Evolutionary conservation across 1,140 invertebrate species (phyloP).

Genomic region (Pseudomyrmex dendroicus): DNA sequence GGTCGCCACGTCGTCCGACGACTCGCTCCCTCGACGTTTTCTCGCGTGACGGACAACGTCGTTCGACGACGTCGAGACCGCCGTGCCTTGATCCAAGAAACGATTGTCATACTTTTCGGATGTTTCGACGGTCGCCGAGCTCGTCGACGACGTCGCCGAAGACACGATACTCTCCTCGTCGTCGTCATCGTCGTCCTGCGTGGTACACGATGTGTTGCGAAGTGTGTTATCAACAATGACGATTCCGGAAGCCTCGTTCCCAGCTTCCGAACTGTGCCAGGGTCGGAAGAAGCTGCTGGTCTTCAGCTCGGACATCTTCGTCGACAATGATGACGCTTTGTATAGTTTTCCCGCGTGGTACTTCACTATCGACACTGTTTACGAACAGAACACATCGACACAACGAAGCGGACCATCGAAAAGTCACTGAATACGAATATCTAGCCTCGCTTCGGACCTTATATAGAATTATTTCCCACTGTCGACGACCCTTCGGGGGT

Average conservation of each 20-base stretch:
- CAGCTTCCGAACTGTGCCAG: conserved; percentile 67
- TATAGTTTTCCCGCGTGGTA: neutral
- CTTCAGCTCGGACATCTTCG: conserved; percentile 62
- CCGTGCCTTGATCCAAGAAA: neutral
- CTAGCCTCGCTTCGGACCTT: conserved; percentile 43
- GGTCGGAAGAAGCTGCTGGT: conserved; percentile 73
- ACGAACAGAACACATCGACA: neutral
- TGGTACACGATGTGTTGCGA: neutral
- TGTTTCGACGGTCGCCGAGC: neutral
- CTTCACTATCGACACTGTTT: neutral
- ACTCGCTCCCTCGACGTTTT: neutral
- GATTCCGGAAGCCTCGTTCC: neutral
- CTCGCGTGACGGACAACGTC: neutral
- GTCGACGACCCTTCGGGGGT: conserved; percentile 28
- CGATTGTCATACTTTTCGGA: conserved; percentile 30
- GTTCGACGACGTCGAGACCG: neutral
- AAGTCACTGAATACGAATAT: conserved; percentile 45
- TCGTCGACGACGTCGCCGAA: conserved; percentile 15
- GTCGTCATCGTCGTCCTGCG: conserved; percentile 64
- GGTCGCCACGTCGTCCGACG: neutral
- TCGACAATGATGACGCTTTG: neutral
- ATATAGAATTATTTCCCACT: conserved; percentile 64
- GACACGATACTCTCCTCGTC: conserved; percentile 55
- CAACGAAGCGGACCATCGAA: conserved; percentile 2
- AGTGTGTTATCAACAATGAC: neutral